Evolutionary conservation across 1,140 invertebrate species (phyloP).

Genomic region (Bombus picipes): DNA sequence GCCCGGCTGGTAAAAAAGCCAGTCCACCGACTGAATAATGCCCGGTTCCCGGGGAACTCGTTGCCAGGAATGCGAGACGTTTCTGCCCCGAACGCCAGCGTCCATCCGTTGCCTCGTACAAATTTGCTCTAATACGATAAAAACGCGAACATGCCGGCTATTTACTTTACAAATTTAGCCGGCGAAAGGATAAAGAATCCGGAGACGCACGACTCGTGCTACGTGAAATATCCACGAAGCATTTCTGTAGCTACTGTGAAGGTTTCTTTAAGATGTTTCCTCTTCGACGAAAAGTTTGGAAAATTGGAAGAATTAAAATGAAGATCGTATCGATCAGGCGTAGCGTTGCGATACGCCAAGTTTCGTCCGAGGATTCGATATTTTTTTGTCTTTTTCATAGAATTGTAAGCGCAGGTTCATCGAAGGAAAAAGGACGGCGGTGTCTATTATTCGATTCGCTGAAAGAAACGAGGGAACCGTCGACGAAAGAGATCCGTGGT

Average conservation of each 20-base stretch:
- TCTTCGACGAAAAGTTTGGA: background rate
- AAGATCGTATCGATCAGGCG: conserved; percentile 27
- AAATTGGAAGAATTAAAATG: background rate
- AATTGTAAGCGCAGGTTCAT: conserved; percentile 10
- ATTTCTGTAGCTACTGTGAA: background rate
- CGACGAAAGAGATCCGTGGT: conserved; percentile 29
- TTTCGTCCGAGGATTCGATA: background rate
- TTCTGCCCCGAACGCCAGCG: conserved; percentile 40
- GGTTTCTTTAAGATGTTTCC: background rate
- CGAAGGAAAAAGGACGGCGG: conserved; percentile 15
- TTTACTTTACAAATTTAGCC: conserved; percentile 40
- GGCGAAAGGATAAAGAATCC: conserved; percentile 16
- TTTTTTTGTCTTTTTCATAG: background rate
- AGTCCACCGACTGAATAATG: conserved; percentile 70
- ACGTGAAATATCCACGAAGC: background rate
- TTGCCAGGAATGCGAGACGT: conserved; percentile 66
- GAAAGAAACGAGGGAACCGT: conserved; percentile 33
- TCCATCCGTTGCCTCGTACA: conserved; percentile 51
- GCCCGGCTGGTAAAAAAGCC: conserved; percentile 62
- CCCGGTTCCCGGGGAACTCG: conserved; percentile 52
- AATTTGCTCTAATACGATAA: conserved; percentile 60
- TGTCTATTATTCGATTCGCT: conserved; percentile 60
- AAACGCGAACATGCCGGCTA: conserved; percentile 33
- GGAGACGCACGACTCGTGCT: background rate
- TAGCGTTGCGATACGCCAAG: conserved; percentile 21